Percentiles rank a stretch among this genome's conserved stretches.
phyloP scores from a whole-genome alignment of 1,140 invertebrate genomes.

The Drosophila sturtevanti region DNA sequence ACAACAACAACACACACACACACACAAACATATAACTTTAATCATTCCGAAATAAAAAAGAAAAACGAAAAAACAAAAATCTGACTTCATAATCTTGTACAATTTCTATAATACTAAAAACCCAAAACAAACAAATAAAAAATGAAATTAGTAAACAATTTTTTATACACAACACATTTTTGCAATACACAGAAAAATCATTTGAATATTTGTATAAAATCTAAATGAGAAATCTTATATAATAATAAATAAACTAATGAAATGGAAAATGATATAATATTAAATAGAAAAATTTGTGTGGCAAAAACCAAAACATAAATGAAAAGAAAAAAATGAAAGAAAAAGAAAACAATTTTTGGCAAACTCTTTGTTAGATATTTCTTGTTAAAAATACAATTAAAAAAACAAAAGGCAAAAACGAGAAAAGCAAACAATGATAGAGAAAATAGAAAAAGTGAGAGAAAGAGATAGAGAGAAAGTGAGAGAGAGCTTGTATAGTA shows the following conservation, averaged over 20 bases:
- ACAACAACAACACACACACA: conserved; percentile 15
- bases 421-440: conserved; percentile 1
- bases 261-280: conserved; percentile 14
- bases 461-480: conserved; percentile 22
- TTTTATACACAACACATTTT: conserved; percentile 70
- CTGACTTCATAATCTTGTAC: conserved; percentile 36
- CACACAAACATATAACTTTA: conserved; percentile 21
- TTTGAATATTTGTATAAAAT: conserved; percentile 57
- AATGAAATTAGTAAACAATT: conserved; percentile 50
- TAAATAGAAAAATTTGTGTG: conserved; percentile 16
- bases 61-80: conserved; percentile 8
- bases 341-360: conserved; percentile 5
- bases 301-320: neutral
- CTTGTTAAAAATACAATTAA: conserved; percentile 33
- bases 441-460: neutral
- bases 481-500: conserved; percentile 74
- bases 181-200: conserved; percentile 62
- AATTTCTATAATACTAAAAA: conserved; percentile 47
- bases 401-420: conserved; percentile 26
- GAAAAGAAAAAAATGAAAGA: neutral
- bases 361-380: conserved; percentile 28
- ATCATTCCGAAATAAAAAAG: conserved; percentile 36
- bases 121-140: conserved; percentile 17
- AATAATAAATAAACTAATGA: neutral
- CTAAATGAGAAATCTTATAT: neutral